These are phyloP conservation scores for Ferrisia virgata DNA, from an alignment of 2,888 invertebrate species.

Conservation along the genomic window DNA sequence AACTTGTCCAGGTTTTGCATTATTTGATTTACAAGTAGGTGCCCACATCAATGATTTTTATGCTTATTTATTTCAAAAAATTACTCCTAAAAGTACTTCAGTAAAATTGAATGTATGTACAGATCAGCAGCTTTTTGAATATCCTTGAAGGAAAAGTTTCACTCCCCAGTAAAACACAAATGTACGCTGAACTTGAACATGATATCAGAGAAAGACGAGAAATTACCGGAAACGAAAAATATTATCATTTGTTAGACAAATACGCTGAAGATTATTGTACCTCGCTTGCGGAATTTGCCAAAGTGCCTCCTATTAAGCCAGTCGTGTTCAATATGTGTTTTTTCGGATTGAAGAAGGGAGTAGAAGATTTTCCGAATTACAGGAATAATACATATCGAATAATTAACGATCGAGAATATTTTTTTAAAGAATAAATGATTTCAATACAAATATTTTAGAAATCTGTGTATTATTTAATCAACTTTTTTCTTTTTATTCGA, in stretches of 20 bases:
- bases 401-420: conserved; percentile 53
- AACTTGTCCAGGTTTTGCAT: conserved; percentile 64
- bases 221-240: conserved; percentile 66
- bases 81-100: too few relatives aligned
- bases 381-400: conserved; percentile 64
- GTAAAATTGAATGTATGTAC: conserved; percentile 49
- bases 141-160: conserved; percentile 62
- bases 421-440: conserved; percentile 86
- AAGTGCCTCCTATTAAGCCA: conserved; percentile 62
- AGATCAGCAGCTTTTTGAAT: conserved; percentile 66
- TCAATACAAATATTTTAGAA: too few relatives aligned
- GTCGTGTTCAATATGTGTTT: conserved; percentile 72
- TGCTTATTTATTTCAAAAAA: not conserved
- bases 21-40: conserved; percentile 69
- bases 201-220: conserved; percentile 62
- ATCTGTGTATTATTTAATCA: too few relatives aligned
- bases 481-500: too few relatives aligned
- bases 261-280: conserved; percentile 62
- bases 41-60: not conserved
- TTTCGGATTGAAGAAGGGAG: conserved; percentile 63
- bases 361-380: conserved; percentile 63
- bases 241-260: conserved; percentile 79
- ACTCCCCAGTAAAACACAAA: conserved; percentile 63
- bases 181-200: conserved; percentile 62
- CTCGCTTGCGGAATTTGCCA: conserved; percentile 49